phyloP scores from a whole-genome alignment of 2,888 invertebrate species.

The Drosophila birchii region DNA sequence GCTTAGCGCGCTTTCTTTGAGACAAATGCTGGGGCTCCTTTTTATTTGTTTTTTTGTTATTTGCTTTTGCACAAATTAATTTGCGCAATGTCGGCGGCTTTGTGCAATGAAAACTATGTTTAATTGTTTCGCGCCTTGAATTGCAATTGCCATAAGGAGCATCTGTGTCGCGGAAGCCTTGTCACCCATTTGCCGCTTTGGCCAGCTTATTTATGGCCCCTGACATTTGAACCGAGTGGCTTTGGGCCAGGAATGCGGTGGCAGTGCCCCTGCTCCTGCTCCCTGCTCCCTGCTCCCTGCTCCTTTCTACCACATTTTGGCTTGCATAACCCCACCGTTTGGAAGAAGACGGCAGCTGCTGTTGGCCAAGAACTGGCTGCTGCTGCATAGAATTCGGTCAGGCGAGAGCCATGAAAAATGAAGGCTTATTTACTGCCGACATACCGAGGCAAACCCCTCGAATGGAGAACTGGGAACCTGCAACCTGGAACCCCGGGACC shows the following conservation, averaged over 20 bases:
- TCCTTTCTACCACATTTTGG: constrained; percentile 19
- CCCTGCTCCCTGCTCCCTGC: not conserved
- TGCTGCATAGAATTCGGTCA: constrained; percentile 76
- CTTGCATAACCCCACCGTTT: constrained; percentile 62
- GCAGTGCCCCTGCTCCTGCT: constrained; percentile 29
- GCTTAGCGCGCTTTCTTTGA: constrained; percentile 78
- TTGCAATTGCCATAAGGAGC: constrained; percentile 53
- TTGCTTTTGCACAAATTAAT: constrained; percentile 67
- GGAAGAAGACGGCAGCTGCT: constrained; percentile 32
- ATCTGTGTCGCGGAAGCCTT: constrained; percentile 46
- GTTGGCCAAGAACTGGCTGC: constrained; percentile 56
- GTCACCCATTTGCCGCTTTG: constrained; percentile 20
- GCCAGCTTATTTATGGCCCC: constrained; percentile 74
- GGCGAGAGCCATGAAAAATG: constrained; percentile 73
- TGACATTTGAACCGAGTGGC: constrained; percentile 68
- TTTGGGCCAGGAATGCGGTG: constrained; percentile 63
- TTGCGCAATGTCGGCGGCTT: constrained; percentile 70
- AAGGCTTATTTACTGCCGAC: constrained; percentile 81
- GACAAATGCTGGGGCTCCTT: constrained; percentile 24
- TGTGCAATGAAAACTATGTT: constrained; percentile 81
- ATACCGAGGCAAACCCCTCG: constrained; percentile 36
- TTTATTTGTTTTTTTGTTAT: constrained; percentile 6
- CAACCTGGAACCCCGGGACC: constrained; percentile 41
- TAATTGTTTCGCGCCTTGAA: constrained; percentile 78
- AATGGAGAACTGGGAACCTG: constrained; percentile 13